Evolutionary conservation across 2,888 invertebrate genomes (phyloP), one percentile per base, ranked within the genome.

Genomic region (Rugalucina vietnamica): DNA sequence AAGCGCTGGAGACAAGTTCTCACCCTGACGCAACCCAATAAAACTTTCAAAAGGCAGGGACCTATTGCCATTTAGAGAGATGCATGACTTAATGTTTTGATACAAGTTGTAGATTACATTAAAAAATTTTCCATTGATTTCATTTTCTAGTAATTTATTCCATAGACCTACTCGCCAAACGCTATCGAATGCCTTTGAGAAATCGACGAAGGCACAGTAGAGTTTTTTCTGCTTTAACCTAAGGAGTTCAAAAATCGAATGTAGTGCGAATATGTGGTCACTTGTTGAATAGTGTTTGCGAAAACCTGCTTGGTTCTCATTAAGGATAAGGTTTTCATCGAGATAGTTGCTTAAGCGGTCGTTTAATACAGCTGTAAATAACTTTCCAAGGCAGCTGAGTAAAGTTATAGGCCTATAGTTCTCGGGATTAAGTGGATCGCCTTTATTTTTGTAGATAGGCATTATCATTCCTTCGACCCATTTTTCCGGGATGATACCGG

Each of bases 371-470:
- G 74, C 54, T 18, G 76, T 76, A n/a, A 76, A 76, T 37, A 76
- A 24, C 29, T 76, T 76, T 4, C 76, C 34, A 24, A 57, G 27
- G 36, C 54, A 34, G 27, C 39, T 65, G 3, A 77, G 70, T 24
- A 70, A 69, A 10, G 77, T 77, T 69, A 70, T 77, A 29, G 77
- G 77, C 29, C 32, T 77, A 21, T 77, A 77, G 34, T 77, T 77
- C 10, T 24, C 27, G 18, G 70, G 49, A 32, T 70, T 69, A 10
- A 32, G 10, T 21, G 50, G 24, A n/a, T 49, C 34, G 27, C 77
- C 77, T 49, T 77, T 70, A 21, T 70, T 77, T 70, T 70, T 49
- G 70, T 49, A 77, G 5, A 77, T 70, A 3, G 77, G 77, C 14
- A 37, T 49, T 24, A 70, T 77, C 1, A 34, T 70, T 29, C 77